Conservation (phyloP, 2,113 vertebrate genomes). For the Podilymbus podiceps region DNA sequence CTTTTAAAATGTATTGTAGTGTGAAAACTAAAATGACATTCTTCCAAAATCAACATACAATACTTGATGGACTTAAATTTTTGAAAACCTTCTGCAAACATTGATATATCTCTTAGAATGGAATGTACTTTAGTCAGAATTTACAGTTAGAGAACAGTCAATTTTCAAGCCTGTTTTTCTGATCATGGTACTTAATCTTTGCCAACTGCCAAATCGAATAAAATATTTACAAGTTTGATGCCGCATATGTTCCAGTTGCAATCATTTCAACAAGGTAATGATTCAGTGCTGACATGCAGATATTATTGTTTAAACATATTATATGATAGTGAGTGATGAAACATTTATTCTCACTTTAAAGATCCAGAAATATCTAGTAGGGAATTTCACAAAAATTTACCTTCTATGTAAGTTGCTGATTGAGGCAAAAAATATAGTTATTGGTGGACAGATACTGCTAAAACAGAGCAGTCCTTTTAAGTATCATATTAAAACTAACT, state of each 20-base stretch:
- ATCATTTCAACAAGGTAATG: neutral
- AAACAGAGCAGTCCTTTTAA: neutral
- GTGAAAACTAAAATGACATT: neutral
- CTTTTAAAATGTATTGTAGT: neutral
- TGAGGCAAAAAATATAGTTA: neutral
- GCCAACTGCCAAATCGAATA: neutral
- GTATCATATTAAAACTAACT: neutral
- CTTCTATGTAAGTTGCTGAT: neutral
- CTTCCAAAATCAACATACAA: neutral
- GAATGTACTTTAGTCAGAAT: neutral
- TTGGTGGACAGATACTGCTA: neutral
- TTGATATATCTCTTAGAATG: neutral
- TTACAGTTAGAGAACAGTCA: neutral
- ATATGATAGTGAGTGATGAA: neutral
- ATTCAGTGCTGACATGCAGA: neutral
- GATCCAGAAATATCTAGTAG: neutral
- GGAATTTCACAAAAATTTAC: neutral
- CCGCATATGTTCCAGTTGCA: neutral
- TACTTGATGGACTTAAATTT: neutral
- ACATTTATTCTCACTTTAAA: neutral
- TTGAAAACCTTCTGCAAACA: neutral
- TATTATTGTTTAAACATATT: neutral
- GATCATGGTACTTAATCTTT: neutral
- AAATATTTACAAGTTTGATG: neutral
- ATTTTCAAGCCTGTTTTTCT: conserved; percentile 2